Evolutionary conservation across 2,113 vertebrate species (phyloP).

Genomic region (Oxyruncus cristatus): DNA sequence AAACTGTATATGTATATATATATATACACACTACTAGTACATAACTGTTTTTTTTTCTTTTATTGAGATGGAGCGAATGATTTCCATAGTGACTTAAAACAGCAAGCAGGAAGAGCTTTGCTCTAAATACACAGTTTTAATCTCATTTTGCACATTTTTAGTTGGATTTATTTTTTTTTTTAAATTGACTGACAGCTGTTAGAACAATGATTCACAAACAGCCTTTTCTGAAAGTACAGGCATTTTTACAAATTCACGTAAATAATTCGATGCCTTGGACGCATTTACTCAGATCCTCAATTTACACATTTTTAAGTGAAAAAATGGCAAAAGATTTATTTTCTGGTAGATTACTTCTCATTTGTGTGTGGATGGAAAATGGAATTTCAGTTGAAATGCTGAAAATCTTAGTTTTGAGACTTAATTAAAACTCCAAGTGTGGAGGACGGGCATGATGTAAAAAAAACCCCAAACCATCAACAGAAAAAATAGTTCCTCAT

Average conservation of each 20-base stretch:
- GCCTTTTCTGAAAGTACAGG: background rate
- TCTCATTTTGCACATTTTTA: background rate
- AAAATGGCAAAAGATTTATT: background rate
- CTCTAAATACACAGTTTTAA: background rate
- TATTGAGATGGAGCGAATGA: background rate
- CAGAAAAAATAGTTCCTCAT: background rate
- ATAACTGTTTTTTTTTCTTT: accelerated
- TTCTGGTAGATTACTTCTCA: constrained; percentile 1
- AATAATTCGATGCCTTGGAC: background rate
- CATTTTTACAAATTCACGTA: background rate
- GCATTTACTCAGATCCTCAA: background rate
- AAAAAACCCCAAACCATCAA: background rate
- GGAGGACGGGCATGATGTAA: background rate
- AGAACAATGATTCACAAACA: background rate
- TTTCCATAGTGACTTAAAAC: background rate
- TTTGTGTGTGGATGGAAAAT: background rate
- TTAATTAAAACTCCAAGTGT: background rate
- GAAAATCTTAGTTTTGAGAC: background rate
- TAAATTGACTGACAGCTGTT: background rate
- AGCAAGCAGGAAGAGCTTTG: background rate
- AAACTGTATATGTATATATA: background rate
- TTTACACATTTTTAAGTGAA: background rate
- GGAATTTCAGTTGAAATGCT: background rate
- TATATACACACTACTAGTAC: background rate
- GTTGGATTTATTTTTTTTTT: background rate